Conservation (phyloP, 1,140 invertebrate species). For the Harpegnathos saltator region DNA sequence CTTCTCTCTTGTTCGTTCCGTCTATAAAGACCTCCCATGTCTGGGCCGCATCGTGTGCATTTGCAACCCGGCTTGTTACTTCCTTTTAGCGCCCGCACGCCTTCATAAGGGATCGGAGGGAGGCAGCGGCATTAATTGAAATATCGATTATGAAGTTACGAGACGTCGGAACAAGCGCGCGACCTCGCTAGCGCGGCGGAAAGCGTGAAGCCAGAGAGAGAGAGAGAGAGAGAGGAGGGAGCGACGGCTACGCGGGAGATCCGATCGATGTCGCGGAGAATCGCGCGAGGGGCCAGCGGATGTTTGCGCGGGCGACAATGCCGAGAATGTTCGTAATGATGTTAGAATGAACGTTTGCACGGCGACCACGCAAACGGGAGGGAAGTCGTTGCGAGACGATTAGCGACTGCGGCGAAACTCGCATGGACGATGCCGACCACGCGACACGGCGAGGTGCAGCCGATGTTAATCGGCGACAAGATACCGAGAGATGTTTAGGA, state of each 20-base stretch:
- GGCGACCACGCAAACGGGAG: too few relatives aligned
- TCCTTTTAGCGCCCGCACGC: slow-evolving; percentile 43
- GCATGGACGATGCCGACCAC: too few relatives aligned
- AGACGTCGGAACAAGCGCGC: slow-evolving; percentile 27
- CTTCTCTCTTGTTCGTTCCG: background rate
- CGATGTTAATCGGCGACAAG: too few relatives aligned
- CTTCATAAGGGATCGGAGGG: too few relatives aligned
- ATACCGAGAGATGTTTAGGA: too few relatives aligned
- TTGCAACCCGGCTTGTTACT: slow-evolving; percentile 54
- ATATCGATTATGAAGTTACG: slow-evolving; percentile 59
- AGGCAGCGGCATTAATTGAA: slow-evolving; percentile 49
- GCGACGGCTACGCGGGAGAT: too few relatives aligned
- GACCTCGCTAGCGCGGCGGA: background rate
- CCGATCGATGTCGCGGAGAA: background rate
- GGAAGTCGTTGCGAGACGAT: too few relatives aligned
- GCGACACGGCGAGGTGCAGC: too few relatives aligned
- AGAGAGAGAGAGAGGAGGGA: background rate
- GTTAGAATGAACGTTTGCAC: too few relatives aligned
- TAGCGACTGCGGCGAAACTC: too few relatives aligned
- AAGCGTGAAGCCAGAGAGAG: too few relatives aligned
- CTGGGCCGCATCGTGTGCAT: slow-evolving; percentile 41
- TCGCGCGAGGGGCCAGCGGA: background rate
- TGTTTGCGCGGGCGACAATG: background rate
- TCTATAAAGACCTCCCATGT: slow-evolving; percentile 45
- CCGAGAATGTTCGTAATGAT: background rate